Percentiles rank a stretch among this genome's conserved stretches.
phyloP scores from a whole-genome alignment of 1,140 invertebrate genomes.

The Drosophila setifemur region DNA sequence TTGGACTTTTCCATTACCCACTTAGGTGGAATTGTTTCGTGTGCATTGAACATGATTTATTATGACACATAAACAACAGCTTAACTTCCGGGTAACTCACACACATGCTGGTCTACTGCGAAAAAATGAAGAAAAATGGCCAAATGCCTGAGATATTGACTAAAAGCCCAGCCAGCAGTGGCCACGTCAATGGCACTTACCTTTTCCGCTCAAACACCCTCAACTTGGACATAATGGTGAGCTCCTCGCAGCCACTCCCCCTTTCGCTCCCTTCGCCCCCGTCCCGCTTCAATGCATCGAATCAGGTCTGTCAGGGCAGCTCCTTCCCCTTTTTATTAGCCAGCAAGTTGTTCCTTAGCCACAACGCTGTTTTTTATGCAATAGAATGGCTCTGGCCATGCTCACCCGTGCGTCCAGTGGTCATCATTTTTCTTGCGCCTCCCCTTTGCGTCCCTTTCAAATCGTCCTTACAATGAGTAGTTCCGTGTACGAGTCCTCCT shows the following conservation, averaged over 20 bases:
- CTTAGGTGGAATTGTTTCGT: conserved; percentile 70
- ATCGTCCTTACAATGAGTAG: conserved; percentile 16
- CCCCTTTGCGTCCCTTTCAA: conserved; percentile 3
- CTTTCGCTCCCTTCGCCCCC: neutral
- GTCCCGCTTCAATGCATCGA: conserved; percentile 32
- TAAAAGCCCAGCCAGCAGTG: conserved; percentile 49
- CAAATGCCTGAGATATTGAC: conserved; percentile 72
- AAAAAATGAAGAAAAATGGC: conserved; percentile 78
- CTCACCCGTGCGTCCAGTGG: conserved; percentile 71
- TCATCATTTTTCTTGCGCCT: conserved; percentile 65
- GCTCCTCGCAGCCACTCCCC: conserved; percentile 3
- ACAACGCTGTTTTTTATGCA: conserved; percentile 60
- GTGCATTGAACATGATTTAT: conserved; percentile 80
- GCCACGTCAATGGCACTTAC: conserved; percentile 58
- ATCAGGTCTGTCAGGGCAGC: conserved; percentile 27
- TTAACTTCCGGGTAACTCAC: conserved; percentile 73
- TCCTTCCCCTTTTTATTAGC: conserved; percentile 54
- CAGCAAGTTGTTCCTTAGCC: conserved; percentile 67
- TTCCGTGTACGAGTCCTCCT: conserved; percentile 28
- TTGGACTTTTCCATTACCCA: conserved; percentile 62
- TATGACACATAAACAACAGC: conserved; percentile 80
- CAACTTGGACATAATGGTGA: conserved; percentile 55
- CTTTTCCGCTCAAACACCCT: conserved; percentile 77
- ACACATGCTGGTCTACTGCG: conserved; percentile 5
- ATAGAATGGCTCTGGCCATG: conserved; percentile 31